These are phyloP conservation scores for Drosophila pandora DNA, from an alignment of 1,140 invertebrate species.

Conservation along the genomic window DNA sequence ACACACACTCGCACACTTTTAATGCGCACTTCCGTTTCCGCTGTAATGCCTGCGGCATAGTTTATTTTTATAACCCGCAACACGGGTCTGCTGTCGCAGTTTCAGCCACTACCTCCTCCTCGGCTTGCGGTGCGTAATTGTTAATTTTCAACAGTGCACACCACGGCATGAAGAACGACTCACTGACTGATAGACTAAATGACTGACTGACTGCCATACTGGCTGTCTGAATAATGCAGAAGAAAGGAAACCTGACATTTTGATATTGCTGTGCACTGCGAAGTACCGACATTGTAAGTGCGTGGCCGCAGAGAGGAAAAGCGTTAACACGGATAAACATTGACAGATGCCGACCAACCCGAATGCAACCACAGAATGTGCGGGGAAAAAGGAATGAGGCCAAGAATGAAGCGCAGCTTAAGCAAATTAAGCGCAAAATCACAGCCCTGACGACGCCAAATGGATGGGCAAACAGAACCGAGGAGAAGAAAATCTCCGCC, in stretches of 20 bases:
- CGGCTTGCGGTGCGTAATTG: slow-evolving; percentile 69
- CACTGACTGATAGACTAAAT: slow-evolving; percentile 5
- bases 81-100: slow-evolving; percentile 23
- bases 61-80: slow-evolving; percentile 73
- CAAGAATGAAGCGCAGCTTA: slow-evolving; percentile 77
- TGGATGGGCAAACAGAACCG: slow-evolving; percentile 38
- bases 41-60: slow-evolving; percentile 74
- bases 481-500: slow-evolving; percentile 12
- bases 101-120: neutral
- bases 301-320: slow-evolving; percentile 47
- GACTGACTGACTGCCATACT: slow-evolving; percentile 18
- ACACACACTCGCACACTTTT: slow-evolving; percentile 60
- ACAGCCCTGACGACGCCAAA: slow-evolving; percentile 43
- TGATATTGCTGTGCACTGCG: slow-evolving; percentile 67
- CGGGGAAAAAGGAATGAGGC: slow-evolving; percentile 3
- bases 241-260: slow-evolving; percentile 54
- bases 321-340: slow-evolving; percentile 62
- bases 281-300: slow-evolving; percentile 76
- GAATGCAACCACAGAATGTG: neutral
- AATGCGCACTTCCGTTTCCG: slow-evolving; percentile 81
- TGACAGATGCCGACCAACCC: slow-evolving; percentile 42
- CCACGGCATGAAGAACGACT: slow-evolving; percentile 53
- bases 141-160: slow-evolving; percentile 67
- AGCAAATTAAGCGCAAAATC: slow-evolving; percentile 79
- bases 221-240: slow-evolving; percentile 41